Percentiles rank a stretch among this genome's conserved stretches.
Conservation (phyloP, 2,888 invertebrate species). For the Macaria notata region DNA sequence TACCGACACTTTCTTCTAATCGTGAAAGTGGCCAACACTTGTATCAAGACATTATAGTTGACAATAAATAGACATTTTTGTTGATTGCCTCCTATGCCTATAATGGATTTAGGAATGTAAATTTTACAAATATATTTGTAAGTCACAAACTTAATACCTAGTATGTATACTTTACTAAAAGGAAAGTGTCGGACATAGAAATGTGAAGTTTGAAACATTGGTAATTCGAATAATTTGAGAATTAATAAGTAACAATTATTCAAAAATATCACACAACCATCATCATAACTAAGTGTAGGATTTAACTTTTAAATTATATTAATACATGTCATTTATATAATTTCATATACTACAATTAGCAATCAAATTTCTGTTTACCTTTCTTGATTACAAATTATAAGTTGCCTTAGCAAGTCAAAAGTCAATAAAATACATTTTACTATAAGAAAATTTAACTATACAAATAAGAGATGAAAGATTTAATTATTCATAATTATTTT, state of each 20-base stretch:
- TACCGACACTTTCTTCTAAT: no score
- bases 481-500: no score
- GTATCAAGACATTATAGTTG: no score
- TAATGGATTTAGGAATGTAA: no score
- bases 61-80: no score
- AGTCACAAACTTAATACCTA: not conserved
- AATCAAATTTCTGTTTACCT: not conserved
- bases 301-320: constrained; percentile 3
- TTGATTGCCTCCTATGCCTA: no score
- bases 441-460: not conserved
- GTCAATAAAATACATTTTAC: not conserved
- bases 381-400: not conserved
- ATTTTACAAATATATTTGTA: no score
- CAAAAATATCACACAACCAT: constrained; percentile 32
- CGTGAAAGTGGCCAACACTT: no score
- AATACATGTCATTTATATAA: not conserved
- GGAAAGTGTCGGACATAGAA: not conserved
- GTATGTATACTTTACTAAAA: constrained; percentile 4
- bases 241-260: constrained; percentile 6
- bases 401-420: not conserved
- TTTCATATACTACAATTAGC: not conserved
- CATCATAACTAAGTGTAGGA: constrained; percentile 16
- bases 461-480: not conserved
- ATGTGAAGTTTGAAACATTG: not conserved
- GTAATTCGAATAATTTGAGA: constrained; percentile 11